Conservation (phyloP, 2,888 invertebrate species). For the Lasioglossum oenotherae region DNA sequence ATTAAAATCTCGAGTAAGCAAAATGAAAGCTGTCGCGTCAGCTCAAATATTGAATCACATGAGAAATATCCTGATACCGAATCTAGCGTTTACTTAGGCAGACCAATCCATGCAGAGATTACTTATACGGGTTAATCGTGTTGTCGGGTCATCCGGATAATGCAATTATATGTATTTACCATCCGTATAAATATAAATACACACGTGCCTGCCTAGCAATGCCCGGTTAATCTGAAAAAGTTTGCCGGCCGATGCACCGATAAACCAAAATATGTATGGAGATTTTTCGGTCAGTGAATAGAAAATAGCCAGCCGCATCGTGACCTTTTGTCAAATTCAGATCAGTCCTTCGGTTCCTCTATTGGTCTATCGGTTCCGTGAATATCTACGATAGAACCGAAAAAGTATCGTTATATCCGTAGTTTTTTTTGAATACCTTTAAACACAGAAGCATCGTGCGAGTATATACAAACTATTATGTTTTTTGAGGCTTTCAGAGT, state of each 20-base stretch:
- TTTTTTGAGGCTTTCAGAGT: neutral
- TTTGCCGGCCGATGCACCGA: neutral
- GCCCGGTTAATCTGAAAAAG: constrained; percentile 1
- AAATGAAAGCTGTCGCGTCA: neutral
- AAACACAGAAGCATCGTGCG: neutral
- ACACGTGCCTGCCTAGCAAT: neutral
- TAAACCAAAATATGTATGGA: neutral
- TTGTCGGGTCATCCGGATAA: constrained; percentile 57
- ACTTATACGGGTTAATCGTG: constrained; percentile 43
- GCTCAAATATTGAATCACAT: neutral
- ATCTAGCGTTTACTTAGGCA: constrained; percentile 32
- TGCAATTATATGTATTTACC: constrained; percentile 36
- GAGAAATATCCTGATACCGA: constrained; percentile 15
- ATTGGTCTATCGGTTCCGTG: constrained; percentile 5
- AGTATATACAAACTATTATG: neutral
- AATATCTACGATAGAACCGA: neutral
- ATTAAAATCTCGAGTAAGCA: neutral
- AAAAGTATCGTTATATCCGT: neutral
- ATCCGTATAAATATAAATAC: constrained; percentile 38
- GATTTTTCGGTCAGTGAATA: constrained; percentile 1
- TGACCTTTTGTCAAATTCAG: constrained; percentile 13
- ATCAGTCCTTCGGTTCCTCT: neutral
- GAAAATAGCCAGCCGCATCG: neutral
- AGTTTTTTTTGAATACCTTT: neutral
- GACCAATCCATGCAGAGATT: constrained; percentile 23